Evolutionary conservation across 2,888 invertebrate genomes (phyloP).

Genomic region (Colostygia pectinataria): DNA sequence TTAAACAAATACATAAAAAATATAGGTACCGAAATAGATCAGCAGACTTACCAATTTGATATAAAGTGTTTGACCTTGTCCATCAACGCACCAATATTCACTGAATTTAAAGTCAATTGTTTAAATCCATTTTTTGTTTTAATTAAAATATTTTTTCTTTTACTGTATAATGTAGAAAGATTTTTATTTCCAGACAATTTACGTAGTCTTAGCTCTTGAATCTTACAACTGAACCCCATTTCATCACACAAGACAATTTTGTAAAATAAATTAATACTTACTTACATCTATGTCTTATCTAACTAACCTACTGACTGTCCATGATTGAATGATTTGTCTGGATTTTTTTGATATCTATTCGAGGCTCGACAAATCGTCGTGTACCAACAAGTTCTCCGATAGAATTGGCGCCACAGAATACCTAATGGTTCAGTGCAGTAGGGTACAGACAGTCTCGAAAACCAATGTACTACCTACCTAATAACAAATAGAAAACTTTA

Average conservation of each 20-base stretch:
- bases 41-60: slow-evolving; percentile 4
- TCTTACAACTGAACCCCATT: slow-evolving; percentile 36
- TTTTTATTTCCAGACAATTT: slow-evolving; percentile 13
- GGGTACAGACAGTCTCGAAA: slow-evolving; percentile 15
- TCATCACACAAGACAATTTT: too few relatives aligned
- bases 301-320: neutral
- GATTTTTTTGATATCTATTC: neutral
- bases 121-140: slow-evolving; percentile 5
- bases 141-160: slow-evolving; percentile 3
- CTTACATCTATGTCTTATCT: too few relatives aligned
- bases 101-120: slow-evolving; percentile 2
- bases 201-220: slow-evolving; percentile 20
- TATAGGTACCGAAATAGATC: too few relatives aligned
- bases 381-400: slow-evolving; percentile 51
- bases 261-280: too few relatives aligned
- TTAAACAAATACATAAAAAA: too few relatives aligned
- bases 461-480: neutral
- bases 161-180: slow-evolving; percentile 2
- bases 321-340: neutral
- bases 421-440: slow-evolving; percentile 3
- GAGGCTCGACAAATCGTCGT: slow-evolving; percentile 30
- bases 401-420: slow-evolving; percentile 11
- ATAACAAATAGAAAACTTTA: too few relatives aligned
- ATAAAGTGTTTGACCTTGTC: slow-evolving; percentile 16
- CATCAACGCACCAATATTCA: slow-evolving; percentile 12